Evolutionary conservation across 2,888 invertebrate species (phyloP).

Genomic region (Elgonia sp.): DNA sequence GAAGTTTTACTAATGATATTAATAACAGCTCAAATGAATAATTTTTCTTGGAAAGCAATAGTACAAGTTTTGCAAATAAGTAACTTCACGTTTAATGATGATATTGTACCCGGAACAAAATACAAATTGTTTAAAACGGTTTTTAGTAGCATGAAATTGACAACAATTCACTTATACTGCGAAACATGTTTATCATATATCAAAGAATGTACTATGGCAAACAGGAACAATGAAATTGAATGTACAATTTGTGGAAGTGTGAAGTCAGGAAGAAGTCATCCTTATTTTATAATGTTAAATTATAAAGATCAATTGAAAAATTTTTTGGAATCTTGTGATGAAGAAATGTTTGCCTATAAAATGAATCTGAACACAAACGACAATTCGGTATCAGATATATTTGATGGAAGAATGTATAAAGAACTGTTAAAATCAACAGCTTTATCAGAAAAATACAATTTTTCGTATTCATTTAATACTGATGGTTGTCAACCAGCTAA

Average conservation of each 20-base stretch:
- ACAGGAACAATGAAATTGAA: background rate
- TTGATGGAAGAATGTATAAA: background rate
- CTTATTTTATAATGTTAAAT: background rate
- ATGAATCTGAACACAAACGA: background rate
- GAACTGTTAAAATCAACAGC: background rate
- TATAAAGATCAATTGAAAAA: background rate
- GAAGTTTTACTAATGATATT: no score
- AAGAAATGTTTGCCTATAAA: background rate
- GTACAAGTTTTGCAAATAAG: background rate
- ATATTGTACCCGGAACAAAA: background rate
- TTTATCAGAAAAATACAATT: background rate
- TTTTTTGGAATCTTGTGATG: background rate
- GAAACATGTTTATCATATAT: background rate
- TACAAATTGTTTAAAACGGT: background rate
- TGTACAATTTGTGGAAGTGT: background rate
- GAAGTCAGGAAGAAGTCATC: background rate
- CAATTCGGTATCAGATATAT: background rate
- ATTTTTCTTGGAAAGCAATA: no score
- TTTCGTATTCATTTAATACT: conserved; percentile 6
- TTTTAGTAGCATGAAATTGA: background rate
- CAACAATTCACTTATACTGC: background rate
- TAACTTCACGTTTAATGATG: background rate
- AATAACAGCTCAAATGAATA: no score
- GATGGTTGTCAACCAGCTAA: background rate
- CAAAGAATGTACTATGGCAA: background rate